phyloP scores from a whole-genome alignment of 2,888 invertebrate genomes.

The Dugesia japonica region DNA sequence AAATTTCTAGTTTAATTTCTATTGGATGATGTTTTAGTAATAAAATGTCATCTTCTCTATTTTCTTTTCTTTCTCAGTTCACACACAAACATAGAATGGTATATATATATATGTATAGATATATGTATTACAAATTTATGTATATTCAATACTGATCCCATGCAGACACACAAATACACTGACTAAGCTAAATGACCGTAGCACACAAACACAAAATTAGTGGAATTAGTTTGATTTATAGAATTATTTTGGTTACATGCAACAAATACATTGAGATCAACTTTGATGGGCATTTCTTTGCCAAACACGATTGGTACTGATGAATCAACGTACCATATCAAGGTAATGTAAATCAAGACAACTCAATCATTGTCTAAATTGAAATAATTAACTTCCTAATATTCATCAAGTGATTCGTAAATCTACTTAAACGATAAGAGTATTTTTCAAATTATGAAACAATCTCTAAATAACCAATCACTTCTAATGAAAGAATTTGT shows the following conservation, averaged over 20 bases:
- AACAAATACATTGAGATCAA: conserved; percentile 12
- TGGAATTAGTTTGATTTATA: not conserved
- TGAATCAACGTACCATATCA: not conserved
- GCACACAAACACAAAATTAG: not conserved
- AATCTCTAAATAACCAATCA: not conserved
- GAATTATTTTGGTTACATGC: not conserved
- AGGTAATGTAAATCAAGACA: not conserved
- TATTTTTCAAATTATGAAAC: not conserved
- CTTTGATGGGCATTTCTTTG: not conserved
- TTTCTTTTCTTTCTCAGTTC: not conserved
- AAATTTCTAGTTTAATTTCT: not conserved
- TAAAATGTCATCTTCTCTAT: not conserved
- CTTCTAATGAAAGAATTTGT: conserved; percentile 14
- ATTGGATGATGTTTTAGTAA: not conserved
- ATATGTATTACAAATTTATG: not conserved
- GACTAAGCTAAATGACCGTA: not conserved
- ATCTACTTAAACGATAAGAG: not conserved
- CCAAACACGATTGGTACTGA: not conserved
- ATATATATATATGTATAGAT: too few species aligned
- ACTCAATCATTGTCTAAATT: conserved; percentile 3
- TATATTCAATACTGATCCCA: not conserved
- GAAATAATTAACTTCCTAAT: not conserved
- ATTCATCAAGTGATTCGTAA: too few species aligned
- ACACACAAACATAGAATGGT: not conserved
- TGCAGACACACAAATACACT: not conserved